Evolutionary conservation across 2,113 vertebrate species (phyloP), one percentile per base, ranked within the genome.

Genomic region (Cheirogaleus medius): DNA sequence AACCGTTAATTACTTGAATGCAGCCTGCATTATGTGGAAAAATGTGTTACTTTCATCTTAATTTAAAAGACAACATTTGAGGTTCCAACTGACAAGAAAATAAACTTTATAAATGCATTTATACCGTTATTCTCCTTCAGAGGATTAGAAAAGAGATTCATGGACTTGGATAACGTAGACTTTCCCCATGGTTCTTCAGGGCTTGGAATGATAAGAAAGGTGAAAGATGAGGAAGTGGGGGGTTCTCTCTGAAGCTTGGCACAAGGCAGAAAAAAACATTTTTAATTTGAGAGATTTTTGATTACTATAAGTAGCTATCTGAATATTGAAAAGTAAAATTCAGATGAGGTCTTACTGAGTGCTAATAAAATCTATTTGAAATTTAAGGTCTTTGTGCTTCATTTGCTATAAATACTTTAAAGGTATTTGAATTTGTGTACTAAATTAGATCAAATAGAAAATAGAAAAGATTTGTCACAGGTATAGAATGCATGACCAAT

Each of bases 1-100:
- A 99, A 99, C 98, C 98, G 98, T 99, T 99, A 99, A 99, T 99
- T 99, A 99, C 98, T 98, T 98, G 98, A 99, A 99, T 99, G 97
- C 98, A 98, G 95, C 88, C 91, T 95, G 93, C 95, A 97, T 98
- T 98, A 97, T 98, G 98, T 98, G 93, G 97, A 97, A 98, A 98
- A 98, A 98, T 0, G 91, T 98, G 96, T 98, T 98, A 97, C 98
- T 98, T 98, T 98, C 98, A 98, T 98, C 97, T 98, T 84, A 97
- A 97, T 98, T 98, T 98, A 98, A 98, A 98, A 98, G 97, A 98
- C 98, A 98, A 98, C 94, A 97, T 97, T 90, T 93, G 94, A 98
- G 91, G 93, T 95, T 97, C 94, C 96, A 97, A 98, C 91, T 93
- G 89, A 23, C 91, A 96, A 95, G 66, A 88, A 91, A 82, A 96